phyloP scores from a whole-genome alignment of 2,888 invertebrate species.

The Dorcus hopei region DNA sequence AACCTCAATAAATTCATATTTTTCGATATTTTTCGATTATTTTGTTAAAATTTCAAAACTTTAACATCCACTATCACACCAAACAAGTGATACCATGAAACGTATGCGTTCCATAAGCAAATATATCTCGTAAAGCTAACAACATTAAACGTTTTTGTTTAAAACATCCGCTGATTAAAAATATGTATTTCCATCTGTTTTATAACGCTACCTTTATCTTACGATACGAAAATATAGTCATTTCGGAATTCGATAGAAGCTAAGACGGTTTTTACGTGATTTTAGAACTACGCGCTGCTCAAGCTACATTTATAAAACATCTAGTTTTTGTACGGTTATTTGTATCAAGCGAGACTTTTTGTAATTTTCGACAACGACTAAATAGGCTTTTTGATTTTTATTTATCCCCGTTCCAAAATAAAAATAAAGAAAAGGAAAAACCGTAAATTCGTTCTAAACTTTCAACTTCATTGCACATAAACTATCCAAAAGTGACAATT shows the following conservation, averaged over 20 bases:
- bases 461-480: no score
- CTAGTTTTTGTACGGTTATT: slow-evolving; percentile 31
- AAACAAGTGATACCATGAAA: slow-evolving; percentile 9
- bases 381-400: no score
- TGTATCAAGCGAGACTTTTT: slow-evolving; percentile 10
- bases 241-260: slow-evolving; percentile 44
- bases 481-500: no score
- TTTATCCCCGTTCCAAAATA: no score
- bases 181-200: slow-evolving; percentile 22
- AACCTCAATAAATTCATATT: no score
- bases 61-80: slow-evolving; percentile 20
- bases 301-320: slow-evolving; percentile 47
- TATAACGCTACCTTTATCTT: slow-evolving; percentile 23
- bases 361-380: background rate
- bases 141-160: slow-evolving; percentile 12
- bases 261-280: slow-evolving; percentile 30
- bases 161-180: slow-evolving; percentile 25
- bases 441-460: no score
- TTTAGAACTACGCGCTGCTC: slow-evolving; percentile 25
- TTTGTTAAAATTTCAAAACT: slow-evolving; percentile 11
- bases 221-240: slow-evolving; percentile 48
- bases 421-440: no score
- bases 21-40: background rate
- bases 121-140: slow-evolving; percentile 5
- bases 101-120: slow-evolving; percentile 13